These are phyloP conservation scores for Diabrotica balteata DNA, from an alignment of 2,888 invertebrate genomes.

Conservation along the genomic window DNA sequence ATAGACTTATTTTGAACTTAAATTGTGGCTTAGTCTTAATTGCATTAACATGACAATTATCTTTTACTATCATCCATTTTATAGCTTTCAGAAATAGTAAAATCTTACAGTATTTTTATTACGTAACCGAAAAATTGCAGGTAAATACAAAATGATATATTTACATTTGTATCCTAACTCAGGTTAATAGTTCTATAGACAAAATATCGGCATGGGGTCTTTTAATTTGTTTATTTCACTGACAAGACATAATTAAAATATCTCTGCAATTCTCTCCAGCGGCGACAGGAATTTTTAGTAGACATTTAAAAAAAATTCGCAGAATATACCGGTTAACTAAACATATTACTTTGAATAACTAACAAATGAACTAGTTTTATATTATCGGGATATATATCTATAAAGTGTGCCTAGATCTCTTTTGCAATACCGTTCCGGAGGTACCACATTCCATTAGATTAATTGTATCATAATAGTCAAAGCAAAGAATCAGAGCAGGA, in stretches of 20 bases:
- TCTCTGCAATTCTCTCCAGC: background rate
- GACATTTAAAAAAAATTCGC: background rate
- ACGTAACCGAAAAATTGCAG: too few species aligned
- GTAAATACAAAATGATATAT: too few species aligned
- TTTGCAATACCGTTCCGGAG: background rate
- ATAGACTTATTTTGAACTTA: too few species aligned
- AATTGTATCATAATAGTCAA: constrained; percentile 6
- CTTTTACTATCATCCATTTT: too few species aligned
- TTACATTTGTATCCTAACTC: too few species aligned
- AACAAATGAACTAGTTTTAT: constrained; percentile 5
- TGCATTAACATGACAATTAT: too few species aligned
- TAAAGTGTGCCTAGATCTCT: constrained; percentile 9
- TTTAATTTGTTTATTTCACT: background rate
- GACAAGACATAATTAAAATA: background rate
- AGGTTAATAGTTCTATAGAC: too few species aligned
- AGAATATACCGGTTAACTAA: background rate
- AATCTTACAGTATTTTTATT: too few species aligned
- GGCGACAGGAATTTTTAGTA: constrained; percentile 2
- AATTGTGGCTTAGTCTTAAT: too few species aligned
- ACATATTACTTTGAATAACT: background rate
- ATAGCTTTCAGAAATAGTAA: too few species aligned
- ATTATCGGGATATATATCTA: constrained; percentile 7
- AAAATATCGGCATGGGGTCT: background rate
- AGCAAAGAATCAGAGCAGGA: background rate
- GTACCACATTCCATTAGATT: constrained; percentile 2